Percentiles rank a stretch among this genome's conserved stretches.
phyloP scores from a whole-genome alignment of 1,140 invertebrate genomes.

The Hylaeus volcanicus region DNA sequence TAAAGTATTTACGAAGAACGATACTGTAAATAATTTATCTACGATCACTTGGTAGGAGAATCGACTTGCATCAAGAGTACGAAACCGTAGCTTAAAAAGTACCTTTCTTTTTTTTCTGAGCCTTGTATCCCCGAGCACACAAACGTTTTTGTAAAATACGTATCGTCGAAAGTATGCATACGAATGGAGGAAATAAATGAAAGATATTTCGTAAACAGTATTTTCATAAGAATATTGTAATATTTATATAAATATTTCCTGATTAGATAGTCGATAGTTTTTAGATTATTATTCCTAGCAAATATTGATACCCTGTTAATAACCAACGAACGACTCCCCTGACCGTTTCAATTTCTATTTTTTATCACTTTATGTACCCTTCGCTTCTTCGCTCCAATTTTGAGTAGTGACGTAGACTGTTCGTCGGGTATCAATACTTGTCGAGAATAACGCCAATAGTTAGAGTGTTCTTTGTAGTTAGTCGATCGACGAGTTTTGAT shows the following conservation, averaged over 20 bases:
- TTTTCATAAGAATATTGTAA: slow-evolving; percentile 17
- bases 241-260: not conserved
- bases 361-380: not conserved
- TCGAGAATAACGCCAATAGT: slow-evolving; percentile 35
- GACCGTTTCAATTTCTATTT: not conserved
- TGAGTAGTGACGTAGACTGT: slow-evolving; percentile 3
- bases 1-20: slow-evolving; percentile 34
- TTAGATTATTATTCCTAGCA: slow-evolving; percentile 38
- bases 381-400: not conserved
- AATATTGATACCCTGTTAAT: slow-evolving; percentile 14
- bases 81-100: slow-evolving; percentile 17
- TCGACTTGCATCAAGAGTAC: slow-evolving; percentile 30
- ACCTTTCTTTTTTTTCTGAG: not conserved
- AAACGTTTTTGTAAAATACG: slow-evolving; percentile 14
- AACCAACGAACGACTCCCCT: not conserved
- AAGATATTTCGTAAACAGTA: not conserved
- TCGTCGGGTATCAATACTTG: slow-evolving; percentile 36
- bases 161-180: not conserved
- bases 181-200: not conserved
- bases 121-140: slow-evolving; percentile 11
- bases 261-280: slow-evolving; percentile 37
- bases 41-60: slow-evolving; percentile 33
- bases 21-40: slow-evolving; percentile 28
- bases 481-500: slow-evolving; percentile 12
- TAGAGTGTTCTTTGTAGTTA: slow-evolving; percentile 26